Percentiles rank a stretch among this genome's conserved stretches.
phyloP scores from a whole-genome alignment of 1,140 invertebrate species.

The Leucophenga varia region DNA sequence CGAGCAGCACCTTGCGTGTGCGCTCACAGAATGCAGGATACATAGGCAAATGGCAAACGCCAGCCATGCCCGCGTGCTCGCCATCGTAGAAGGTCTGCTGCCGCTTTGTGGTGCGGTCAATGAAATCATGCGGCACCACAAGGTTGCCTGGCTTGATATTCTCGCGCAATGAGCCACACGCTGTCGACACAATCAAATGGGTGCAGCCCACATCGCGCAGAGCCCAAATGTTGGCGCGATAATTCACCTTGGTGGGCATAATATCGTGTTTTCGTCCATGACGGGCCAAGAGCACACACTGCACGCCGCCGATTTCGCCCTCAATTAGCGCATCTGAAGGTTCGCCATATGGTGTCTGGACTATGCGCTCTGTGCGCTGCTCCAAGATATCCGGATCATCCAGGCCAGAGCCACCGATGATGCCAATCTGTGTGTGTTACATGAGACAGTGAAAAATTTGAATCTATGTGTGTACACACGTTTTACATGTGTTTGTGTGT shows the following conservation, averaged over 20 bases:
- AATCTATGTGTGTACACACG: not conserved
- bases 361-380: conserved; percentile 63
- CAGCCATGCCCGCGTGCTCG: conserved; percentile 60
- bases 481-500: not conserved
- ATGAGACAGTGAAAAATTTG: not conserved
- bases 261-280: conserved; percentile 86
- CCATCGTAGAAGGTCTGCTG: conserved; percentile 90
- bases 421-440: conserved; percentile 75
- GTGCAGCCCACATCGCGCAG: conserved; percentile 86
- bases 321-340: conserved; percentile 81
- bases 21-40: conserved; percentile 79
- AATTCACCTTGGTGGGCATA: conserved; percentile 80
- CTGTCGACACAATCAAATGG: conserved; percentile 76
- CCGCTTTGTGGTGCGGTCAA: conserved; percentile 81
- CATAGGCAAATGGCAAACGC: conserved; percentile 93
- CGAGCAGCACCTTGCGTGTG: conserved; percentile 68
- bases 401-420: conserved; percentile 93
- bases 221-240: conserved; percentile 95
- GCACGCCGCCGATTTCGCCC: conserved; percentile 69
- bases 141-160: conserved; percentile 85
- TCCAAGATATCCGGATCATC: conserved; percentile 83
- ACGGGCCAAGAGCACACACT: conserved; percentile 81
- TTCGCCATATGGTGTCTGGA: conserved; percentile 81
- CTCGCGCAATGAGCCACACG: conserved; percentile 82
- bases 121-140: conserved; percentile 90